Evolutionary conservation across 2,888 invertebrate species (phyloP).

Genomic region (Allolobophora icterica): DNA sequence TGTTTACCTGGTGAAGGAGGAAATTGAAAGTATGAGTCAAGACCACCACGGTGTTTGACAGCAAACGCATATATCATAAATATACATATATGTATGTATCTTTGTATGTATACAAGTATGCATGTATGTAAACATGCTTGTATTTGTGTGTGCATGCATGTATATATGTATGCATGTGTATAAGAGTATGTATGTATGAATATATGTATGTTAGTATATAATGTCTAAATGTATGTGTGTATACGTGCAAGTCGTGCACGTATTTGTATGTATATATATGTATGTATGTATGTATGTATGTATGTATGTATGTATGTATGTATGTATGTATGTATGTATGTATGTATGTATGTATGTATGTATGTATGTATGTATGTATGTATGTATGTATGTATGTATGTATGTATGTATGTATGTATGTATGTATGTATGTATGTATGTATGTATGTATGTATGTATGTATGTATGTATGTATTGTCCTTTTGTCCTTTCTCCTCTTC

Average conservation of each 20-base stretch:
- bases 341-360: conserved; percentile 15
- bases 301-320: background rate
- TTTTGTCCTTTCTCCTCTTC: too few species aligned
- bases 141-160: too few species aligned
- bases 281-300: conserved; percentile 12
- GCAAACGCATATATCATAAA: too few species aligned
- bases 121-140: too few species aligned
- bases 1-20: background rate
- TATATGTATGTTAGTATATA: too few species aligned
- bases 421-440: conserved; percentile 23
- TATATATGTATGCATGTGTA: too few species aligned
- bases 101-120: background rate
- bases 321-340: background rate
- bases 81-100: background rate
- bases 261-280: conserved; percentile 18
- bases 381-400: background rate
- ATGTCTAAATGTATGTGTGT: too few species aligned
- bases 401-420: background rate
- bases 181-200: too few species aligned
- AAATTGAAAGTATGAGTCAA: background rate
- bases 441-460: conserved; percentile 1
- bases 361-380: conserved; percentile 19
- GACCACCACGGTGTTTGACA: background rate
- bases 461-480: background rate
- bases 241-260: background rate